A percentile compares a stretch with the other conserved stretches of the same genome.
Conservation (phyloP, 2,113 vertebrate genomes). For the Pagrus major region DNA sequence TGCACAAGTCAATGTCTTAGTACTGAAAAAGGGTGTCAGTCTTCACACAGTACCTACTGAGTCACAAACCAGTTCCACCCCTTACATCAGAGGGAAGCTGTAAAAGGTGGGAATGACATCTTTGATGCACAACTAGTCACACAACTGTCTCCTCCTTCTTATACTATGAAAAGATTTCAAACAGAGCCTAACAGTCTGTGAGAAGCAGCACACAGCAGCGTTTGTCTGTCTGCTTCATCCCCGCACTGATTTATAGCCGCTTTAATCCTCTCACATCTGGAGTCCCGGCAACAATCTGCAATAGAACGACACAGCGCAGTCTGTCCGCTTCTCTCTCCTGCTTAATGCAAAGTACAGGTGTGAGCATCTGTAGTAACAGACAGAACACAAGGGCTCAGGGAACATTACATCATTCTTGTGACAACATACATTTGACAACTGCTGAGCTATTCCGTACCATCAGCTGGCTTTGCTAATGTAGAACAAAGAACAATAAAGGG, state of each 20-base stretch:
- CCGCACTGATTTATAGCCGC: slow-evolving; percentile 8
- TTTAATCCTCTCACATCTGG: slow-evolving; percentile 38
- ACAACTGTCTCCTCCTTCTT: not conserved
- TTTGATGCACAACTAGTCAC: not conserved
- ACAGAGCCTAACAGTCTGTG: not conserved
- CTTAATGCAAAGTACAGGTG: not conserved
- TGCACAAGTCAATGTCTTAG: not conserved
- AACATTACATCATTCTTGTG: not conserved
- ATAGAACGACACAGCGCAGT: not conserved
- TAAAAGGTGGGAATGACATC: slow-evolving; percentile 18
- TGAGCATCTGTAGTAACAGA: not conserved
- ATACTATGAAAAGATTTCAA: slow-evolving; percentile 7
- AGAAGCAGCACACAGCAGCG: not conserved
- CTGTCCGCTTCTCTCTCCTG: not conserved
- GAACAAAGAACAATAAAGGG: no score
- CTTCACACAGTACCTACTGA: not conserved
- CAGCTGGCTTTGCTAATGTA: not conserved
- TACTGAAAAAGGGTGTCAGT: not conserved
- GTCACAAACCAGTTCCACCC: slow-evolving; percentile 2
- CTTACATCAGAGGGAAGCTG: not conserved
- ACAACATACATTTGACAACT: not conserved
- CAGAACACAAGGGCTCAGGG: not conserved
- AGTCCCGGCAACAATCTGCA: not conserved
- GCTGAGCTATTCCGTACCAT: not conserved
- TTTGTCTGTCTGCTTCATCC: slow-evolving; percentile 13